phyloP scores from a whole-genome alignment of 2,797 vertebrate genomes.

The Pseudochromis fuscus region DNA sequence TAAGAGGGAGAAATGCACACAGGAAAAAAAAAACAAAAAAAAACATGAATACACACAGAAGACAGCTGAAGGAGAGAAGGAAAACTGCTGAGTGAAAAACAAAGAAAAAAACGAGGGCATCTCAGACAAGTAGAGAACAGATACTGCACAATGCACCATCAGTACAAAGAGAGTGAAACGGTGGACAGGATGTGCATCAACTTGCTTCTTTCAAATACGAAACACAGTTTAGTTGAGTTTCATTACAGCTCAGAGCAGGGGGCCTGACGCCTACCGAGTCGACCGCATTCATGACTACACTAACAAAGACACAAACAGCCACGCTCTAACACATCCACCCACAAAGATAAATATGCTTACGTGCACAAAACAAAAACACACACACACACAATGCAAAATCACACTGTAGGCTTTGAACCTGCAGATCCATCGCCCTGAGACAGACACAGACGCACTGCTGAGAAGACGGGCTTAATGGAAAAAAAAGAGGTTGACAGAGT shows the following conservation, averaged over 20 bases:
- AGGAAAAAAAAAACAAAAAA: conserved; percentile 15
- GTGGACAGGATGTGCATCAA: conserved; percentile 42
- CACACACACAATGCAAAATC: conserved; percentile 18
- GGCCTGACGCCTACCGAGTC: conserved; percentile 7
- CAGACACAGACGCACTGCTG: conserved; percentile 39
- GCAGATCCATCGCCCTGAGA: conserved; percentile 40
- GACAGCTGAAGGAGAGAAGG: not conserved
- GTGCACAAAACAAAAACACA: not conserved
- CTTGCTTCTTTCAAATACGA: conserved; percentile 47
- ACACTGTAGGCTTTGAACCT: conserved; percentile 39
- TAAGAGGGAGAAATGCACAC: conserved; percentile 26
- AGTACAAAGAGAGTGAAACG: conserved; percentile 14
- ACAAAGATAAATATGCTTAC: not conserved
- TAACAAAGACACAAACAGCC: conserved; percentile 6
- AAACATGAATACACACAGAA: conserved; percentile 9
- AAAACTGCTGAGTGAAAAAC: not conserved
- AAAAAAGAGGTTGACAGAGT: conserved; percentile 18
- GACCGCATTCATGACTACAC: conserved; percentile 36
- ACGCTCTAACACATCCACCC: not conserved
- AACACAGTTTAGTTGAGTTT: conserved; percentile 51
- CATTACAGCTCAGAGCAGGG: conserved; percentile 57
- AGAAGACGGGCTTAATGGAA: conserved; percentile 35
- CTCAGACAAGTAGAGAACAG: conserved; percentile 25
- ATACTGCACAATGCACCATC: not conserved
- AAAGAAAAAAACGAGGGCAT: conserved; percentile 9